Evolutionary conservation across 2,113 vertebrate species (phyloP), one percentile per base, ranked within the genome.

Genomic region (Cariama cristata): DNA sequence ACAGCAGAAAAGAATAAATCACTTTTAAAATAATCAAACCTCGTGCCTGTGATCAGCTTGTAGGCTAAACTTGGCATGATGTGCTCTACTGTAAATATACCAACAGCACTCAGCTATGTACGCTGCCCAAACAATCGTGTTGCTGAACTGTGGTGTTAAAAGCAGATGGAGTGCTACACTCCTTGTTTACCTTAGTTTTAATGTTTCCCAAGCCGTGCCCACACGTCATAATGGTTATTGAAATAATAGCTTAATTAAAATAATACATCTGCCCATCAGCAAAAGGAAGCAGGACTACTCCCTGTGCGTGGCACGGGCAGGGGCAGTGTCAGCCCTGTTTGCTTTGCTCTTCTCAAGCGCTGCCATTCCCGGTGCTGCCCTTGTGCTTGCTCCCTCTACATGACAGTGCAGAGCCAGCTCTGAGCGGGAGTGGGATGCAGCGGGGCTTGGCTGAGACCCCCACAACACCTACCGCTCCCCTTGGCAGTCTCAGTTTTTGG

Each of bases 1-100:
- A 6, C 94, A 91, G 90, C 94, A 94, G 96, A 97, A 96, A 96
- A 94, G 73, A 96, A 92, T 91, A 96, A 95, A 95, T 95, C 85
- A 47, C 79, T 92, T 88, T 79, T 95, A 86, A 93, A 95, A 93
- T 58, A 93, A 86, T 88, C 86, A 93, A 97, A 93, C 76, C 92
- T 62, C 22, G 5, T 33, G 72, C 80, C 92, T 77, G 69, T 63
- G 71, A 69, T 71, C 89, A 83, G 80, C 84, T 87, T 89, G 67
- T 38, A 80, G 74, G 72, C 77, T 92, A 83, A 91, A 94, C 92
- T 64, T 92, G 95, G 93, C 74, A 63, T 84, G 90, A 83, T 81
- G 83, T 81, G 67, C 75, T 91, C 91, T 53, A 62, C 94, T 93
- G 93, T 92, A 94, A 93, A 95, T 79, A 95, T 79, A 95, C 89